Evolutionary conservation across 2,888 invertebrate species (phyloP).

Genomic region (Polydesmus complanatus): DNA sequence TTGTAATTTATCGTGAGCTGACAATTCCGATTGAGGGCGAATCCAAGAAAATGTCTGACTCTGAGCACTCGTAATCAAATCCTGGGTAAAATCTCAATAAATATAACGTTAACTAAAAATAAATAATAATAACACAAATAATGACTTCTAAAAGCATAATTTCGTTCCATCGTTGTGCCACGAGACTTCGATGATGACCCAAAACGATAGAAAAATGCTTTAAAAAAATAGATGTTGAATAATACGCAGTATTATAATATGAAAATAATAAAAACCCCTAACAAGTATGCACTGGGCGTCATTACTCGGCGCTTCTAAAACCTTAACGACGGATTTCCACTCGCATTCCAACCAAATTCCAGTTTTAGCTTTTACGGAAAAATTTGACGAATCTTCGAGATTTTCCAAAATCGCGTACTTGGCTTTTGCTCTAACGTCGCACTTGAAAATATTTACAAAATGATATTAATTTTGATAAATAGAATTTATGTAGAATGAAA

Average conservation of each 20-base stretch:
- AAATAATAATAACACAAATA: too few relatives aligned
- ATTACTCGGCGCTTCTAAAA: slow-evolving; percentile 4
- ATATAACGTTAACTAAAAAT: neutral
- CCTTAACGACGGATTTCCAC: neutral
- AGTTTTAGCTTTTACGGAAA: neutral
- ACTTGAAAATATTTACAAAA: neutral
- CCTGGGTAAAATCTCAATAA: neutral
- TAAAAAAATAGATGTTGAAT: neutral
- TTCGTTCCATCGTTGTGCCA: neutral
- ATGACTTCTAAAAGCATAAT: slow-evolving; percentile 3
- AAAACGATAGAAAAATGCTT: neutral
- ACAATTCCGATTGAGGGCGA: neutral
- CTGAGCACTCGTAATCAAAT: neutral
- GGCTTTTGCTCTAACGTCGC: neutral
- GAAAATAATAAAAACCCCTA: neutral
- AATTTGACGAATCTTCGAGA: neutral
- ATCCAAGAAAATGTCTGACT: neutral
- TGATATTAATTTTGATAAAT: too few relatives aligned
- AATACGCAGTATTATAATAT: neutral
- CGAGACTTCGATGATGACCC: neutral
- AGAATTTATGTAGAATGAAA: too few relatives aligned
- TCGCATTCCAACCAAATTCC: neutral
- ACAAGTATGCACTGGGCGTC: slow-evolving; percentile 6
- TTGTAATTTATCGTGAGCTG: neutral
- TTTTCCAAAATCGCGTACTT: neutral